Evolutionary conservation across 2,888 invertebrate species (phyloP).

Genomic region (Cephus spinipes): DNA sequence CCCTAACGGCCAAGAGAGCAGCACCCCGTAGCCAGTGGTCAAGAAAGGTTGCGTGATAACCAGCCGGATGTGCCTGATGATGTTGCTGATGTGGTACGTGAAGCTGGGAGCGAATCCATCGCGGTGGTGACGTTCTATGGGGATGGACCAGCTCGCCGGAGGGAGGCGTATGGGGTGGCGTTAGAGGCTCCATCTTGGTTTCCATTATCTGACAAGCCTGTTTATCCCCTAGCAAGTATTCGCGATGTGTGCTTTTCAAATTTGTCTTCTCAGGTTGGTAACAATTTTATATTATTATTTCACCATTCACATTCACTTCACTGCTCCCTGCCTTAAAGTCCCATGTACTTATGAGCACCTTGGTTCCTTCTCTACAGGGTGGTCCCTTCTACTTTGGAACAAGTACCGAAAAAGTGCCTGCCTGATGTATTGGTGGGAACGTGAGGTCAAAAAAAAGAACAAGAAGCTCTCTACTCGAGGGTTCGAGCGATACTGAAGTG

Average conservation of each 20-base stretch:
- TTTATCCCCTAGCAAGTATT: not conserved
- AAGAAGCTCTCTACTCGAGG: slow-evolving; percentile 44
- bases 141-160: slow-evolving; percentile 29
- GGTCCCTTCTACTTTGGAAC: not conserved
- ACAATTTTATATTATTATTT: not conserved
- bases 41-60: slow-evolving; percentile 52
- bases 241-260: not conserved
- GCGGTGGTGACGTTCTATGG: slow-evolving; percentile 26
- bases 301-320: not conserved
- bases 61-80: slow-evolving; percentile 40
- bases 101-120: slow-evolving; percentile 51
- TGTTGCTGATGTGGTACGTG: slow-evolving; percentile 34
- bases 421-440: not conserved
- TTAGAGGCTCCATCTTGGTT: slow-evolving; percentile 60
- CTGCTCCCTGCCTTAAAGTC: not conserved
- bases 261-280: not conserved
- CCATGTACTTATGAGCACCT: not conserved
- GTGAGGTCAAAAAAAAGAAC: slow-evolving; percentile 27
- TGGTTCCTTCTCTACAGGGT: not conserved
- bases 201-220: slow-evolving; percentile 42
- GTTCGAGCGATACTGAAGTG: slow-evolving; percentile 41
- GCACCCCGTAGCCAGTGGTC: slow-evolving; percentile 60
- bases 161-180: slow-evolving; percentile 61
- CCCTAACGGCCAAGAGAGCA: slow-evolving; percentile 54
- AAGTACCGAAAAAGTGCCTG: not conserved